Evolutionary conservation across 2,797 vertebrate species (phyloP).

Genomic region (Rhynchotus rufescens): DNA sequence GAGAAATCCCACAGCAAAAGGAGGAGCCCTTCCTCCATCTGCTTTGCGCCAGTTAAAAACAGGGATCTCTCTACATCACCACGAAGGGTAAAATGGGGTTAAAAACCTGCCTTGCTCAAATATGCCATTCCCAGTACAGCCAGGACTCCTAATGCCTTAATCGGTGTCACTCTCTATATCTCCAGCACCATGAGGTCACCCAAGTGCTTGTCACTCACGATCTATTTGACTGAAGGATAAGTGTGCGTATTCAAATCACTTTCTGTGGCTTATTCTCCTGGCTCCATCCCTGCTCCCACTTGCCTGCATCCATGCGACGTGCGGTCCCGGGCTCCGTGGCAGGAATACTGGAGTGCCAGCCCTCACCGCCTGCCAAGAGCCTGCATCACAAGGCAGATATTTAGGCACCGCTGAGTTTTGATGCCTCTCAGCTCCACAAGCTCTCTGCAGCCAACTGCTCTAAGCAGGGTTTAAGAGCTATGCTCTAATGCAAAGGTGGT

Average conservation of each 20-base stretch:
- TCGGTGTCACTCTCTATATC: neutral
- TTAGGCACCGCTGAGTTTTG: neutral
- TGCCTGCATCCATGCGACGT: neutral
- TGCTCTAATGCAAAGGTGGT: neutral
- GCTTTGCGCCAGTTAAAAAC: neutral
- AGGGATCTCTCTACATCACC: neutral
- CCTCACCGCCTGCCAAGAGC: neutral
- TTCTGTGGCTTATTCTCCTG: neutral
- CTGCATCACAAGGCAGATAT: neutral
- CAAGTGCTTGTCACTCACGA: neutral
- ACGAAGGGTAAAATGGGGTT: neutral
- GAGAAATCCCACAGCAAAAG: neutral
- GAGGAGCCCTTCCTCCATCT: neutral
- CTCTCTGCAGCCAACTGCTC: neutral
- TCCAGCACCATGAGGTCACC: neutral
- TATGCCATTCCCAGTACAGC: neutral
- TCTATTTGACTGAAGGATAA: neutral
- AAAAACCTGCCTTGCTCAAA: neutral
- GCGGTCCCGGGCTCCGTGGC: neutral
- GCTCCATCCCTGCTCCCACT: neutral
- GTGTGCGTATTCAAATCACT: neutral
- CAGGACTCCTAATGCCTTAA: neutral
- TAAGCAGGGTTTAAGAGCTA: neutral
- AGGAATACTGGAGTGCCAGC: neutral
- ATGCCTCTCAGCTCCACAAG: accelerated